phyloP scores from a whole-genome alignment of 1,140 invertebrate species.

The Drosophila sechellia region DNA sequence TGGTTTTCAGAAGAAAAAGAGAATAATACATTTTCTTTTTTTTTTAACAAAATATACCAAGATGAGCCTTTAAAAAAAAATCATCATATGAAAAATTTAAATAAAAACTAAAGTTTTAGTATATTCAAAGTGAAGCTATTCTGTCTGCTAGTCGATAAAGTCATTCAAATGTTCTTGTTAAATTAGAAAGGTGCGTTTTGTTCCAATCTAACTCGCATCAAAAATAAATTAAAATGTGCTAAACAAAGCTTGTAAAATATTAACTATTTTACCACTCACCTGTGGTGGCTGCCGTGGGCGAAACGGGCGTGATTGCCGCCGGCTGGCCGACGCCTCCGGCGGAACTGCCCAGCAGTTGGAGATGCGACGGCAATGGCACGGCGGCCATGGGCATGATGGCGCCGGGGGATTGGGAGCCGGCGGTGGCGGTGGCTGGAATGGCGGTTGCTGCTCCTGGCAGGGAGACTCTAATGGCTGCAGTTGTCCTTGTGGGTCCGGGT shows the following conservation, averaged over 20 bases:
- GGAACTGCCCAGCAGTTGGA: constrained; percentile 48
- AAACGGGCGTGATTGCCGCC: constrained; percentile 59
- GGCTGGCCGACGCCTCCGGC: constrained; percentile 46
- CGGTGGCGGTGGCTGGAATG: neutral
- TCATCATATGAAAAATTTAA: too few species aligned
- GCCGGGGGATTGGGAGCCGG: constrained; percentile 10
- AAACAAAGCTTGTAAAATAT: neutral
- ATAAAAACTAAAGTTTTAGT: too few species aligned
- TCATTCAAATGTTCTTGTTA: too few species aligned
- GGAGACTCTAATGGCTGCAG: constrained; percentile 19
- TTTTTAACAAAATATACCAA: too few species aligned
- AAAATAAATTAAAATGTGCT: neutral
- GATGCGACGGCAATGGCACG: constrained; percentile 62
- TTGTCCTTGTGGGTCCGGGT: constrained; percentile 54
- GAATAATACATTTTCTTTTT: too few species aligned
- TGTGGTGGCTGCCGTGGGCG: constrained; percentile 58
- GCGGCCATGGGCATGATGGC: constrained; percentile 60
- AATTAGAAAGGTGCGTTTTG: too few species aligned
- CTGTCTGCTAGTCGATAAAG: too few species aligned
- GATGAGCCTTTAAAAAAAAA: too few species aligned
- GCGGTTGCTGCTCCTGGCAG: constrained; percentile 15
- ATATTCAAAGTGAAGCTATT: too few species aligned
- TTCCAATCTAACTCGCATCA: too few species aligned
- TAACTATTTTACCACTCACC: constrained; percentile 36
- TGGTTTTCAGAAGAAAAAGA: too few species aligned